Percentiles rank a stretch among this genome's conserved stretches.
Conservation (phyloP, 2,888 invertebrate species). For the Papilio elwesi region DNA sequence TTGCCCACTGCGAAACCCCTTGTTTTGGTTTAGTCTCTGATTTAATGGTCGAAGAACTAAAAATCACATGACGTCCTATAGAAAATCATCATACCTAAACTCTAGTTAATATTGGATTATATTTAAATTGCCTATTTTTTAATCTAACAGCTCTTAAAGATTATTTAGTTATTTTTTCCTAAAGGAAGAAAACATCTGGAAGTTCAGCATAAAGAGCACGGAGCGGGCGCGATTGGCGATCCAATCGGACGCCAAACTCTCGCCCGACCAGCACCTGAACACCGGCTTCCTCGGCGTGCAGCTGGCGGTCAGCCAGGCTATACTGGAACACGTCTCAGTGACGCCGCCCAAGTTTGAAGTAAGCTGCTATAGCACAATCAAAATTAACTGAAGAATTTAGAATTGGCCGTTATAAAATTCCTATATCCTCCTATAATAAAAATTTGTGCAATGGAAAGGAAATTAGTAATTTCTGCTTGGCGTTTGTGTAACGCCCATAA, state of each 20-base stretch:
- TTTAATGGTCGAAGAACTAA: too few relatives aligned
- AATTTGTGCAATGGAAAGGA: too few relatives aligned
- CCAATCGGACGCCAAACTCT: constrained; percentile 30
- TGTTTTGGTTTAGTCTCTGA: too few relatives aligned
- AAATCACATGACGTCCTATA: too few relatives aligned
- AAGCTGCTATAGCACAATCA: constrained; percentile 36
- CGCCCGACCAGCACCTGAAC: constrained; percentile 59
- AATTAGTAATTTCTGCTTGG: too few relatives aligned
- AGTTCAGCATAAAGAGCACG: constrained; percentile 66
- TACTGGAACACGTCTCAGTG: constrained; percentile 54
- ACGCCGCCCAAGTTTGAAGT: constrained; percentile 56
- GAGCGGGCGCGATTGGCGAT: constrained; percentile 60
- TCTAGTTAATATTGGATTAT: too few relatives aligned
- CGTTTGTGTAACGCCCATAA: too few relatives aligned
- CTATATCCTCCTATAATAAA: too few relatives aligned
- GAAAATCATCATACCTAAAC: too few relatives aligned
- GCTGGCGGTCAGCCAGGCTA: constrained; percentile 65
- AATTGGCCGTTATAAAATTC: not conserved
- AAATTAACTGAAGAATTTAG: not conserved
- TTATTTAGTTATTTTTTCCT: constrained; percentile 24
- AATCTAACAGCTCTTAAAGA: too few relatives aligned
- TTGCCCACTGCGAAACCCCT: too few relatives aligned
- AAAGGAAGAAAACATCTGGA: constrained; percentile 59
- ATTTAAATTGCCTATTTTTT: too few relatives aligned
- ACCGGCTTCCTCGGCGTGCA: constrained; percentile 71